phyloP scores from a whole-genome alignment of 2,888 invertebrate species.

The Eristalis arbustorum region DNA sequence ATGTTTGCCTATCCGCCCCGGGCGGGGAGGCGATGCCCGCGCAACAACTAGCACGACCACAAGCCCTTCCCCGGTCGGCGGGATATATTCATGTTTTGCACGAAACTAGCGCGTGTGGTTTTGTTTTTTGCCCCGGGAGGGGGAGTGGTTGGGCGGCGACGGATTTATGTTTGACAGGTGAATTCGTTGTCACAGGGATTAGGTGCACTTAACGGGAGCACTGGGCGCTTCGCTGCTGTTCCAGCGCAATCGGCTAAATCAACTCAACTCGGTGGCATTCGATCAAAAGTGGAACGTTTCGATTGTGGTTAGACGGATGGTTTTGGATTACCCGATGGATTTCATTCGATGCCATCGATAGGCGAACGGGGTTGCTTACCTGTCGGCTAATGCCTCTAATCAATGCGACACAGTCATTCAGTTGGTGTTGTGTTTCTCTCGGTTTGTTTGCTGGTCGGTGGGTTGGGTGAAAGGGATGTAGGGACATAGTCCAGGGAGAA shows the following conservation, averaged over 20 bases:
- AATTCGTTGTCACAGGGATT: slow-evolving; percentile 60
- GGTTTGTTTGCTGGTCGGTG: too few species aligned
- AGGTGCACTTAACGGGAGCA: slow-evolving; percentile 28
- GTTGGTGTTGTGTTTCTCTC: not conserved
- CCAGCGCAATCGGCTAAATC: not conserved
- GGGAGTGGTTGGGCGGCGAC: not conserved
- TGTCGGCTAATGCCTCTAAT: not conserved
- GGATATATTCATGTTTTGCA: slow-evolving; percentile 56
- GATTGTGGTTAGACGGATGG: not conserved
- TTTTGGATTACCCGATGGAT: not conserved
- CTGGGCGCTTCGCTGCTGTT: not conserved
- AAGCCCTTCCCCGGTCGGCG: slow-evolving; percentile 41
- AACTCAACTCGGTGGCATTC: not conserved
- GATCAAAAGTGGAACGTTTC: not conserved
- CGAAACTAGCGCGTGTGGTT: not conserved
- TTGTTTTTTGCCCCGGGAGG: not conserved
- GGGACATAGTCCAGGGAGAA: too few species aligned
- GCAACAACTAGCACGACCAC: slow-evolving; percentile 2
- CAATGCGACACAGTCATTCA: not conserved
- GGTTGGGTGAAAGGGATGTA: too few species aligned
- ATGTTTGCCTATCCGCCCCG: not conserved
- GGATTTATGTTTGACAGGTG: slow-evolving; percentile 68
- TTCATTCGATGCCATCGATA: not conserved
- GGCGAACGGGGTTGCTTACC: not conserved
- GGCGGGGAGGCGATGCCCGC: too few species aligned